Percentiles rank a stretch among this genome's conserved stretches.
phyloP scores from a whole-genome alignment of 2,888 invertebrate genomes.

The Andrena minutula region DNA sequence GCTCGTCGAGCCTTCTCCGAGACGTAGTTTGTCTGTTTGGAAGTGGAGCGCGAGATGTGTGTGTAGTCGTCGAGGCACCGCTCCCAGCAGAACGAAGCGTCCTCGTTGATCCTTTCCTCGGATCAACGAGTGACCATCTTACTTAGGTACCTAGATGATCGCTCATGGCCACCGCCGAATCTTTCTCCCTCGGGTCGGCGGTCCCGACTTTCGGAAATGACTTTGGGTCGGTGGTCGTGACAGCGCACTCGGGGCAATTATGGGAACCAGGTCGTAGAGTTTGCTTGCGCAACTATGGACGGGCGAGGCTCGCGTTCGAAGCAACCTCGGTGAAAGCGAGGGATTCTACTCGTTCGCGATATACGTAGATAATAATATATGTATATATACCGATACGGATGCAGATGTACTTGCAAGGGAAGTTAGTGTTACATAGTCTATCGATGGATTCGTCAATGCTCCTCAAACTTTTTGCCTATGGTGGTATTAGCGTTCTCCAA shows the following conservation, averaged over 20 bases:
- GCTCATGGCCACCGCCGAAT: background rate
- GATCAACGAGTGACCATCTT: background rate
- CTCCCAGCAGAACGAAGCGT: no score
- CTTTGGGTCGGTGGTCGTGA: constrained; percentile 41
- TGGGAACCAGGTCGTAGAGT: constrained; percentile 80
- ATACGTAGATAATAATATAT: background rate
- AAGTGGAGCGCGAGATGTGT: no score
- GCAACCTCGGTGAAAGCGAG: constrained; percentile 78
- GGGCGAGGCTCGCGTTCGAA: constrained; percentile 78
- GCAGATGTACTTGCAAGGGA: background rate
- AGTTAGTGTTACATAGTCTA: no score
- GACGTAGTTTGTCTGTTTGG: no score
- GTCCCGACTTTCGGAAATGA: constrained; percentile 11
- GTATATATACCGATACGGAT: background rate
- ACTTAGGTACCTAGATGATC: background rate
- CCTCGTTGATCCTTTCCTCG: no score
- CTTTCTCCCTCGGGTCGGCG: background rate
- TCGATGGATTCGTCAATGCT: no score
- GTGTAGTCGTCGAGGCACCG: no score
- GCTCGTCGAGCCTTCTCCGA: no score
- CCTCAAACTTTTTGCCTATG: no score
- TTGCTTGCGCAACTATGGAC: constrained; percentile 76
- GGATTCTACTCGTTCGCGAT: constrained; percentile 66
- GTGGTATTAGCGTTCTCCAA: no score
- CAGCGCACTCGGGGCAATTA: constrained; percentile 73